Percentiles rank a stretch among this genome's conserved stretches.
These are phyloP conservation scores for Thymelicus lineola DNA, from an alignment of 2,888 invertebrate genomes.

Conservation along the genomic window DNA sequence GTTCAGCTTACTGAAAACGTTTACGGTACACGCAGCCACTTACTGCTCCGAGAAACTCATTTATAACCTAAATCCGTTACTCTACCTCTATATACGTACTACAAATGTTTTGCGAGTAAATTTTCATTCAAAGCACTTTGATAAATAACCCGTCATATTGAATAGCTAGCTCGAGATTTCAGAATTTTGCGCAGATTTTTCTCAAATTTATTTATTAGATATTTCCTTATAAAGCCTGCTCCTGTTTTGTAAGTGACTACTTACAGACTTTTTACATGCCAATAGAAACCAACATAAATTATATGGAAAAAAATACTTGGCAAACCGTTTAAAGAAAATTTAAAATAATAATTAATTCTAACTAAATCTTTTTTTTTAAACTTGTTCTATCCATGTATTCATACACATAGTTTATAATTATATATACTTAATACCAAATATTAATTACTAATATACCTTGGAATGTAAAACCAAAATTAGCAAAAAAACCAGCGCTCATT, in stretches of 20 bases:
- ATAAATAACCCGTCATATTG: conserved; percentile 37
- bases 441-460: no score
- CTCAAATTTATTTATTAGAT: conserved; percentile 29
- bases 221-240: conserved; percentile 27
- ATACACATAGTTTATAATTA: no score
- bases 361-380: no score
- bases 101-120: conserved; percentile 30
- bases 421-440: no score
- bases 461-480: no score
- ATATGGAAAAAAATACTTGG: not conserved
- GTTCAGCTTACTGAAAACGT: not conserved
- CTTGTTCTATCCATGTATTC: no score
- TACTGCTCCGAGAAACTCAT: conserved; percentile 21
- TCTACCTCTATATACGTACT: conserved; percentile 25
- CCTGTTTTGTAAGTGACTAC: not conserved
- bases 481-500: no score
- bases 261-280: no score
- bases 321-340: no score
- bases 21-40: conserved; percentile 15
- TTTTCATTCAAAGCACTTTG: conserved; percentile 31
- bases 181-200: conserved; percentile 29
- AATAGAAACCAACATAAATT: not conserved
- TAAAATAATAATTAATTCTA: no score
- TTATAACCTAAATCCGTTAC: conserved; percentile 17
- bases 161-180: conserved; percentile 25